A percentile compares a stretch with the other conserved stretches of the same genome.
Evolutionary conservation across 1,140 invertebrate genomes (phyloP).

Genomic region (Bombus polaris): DNA sequence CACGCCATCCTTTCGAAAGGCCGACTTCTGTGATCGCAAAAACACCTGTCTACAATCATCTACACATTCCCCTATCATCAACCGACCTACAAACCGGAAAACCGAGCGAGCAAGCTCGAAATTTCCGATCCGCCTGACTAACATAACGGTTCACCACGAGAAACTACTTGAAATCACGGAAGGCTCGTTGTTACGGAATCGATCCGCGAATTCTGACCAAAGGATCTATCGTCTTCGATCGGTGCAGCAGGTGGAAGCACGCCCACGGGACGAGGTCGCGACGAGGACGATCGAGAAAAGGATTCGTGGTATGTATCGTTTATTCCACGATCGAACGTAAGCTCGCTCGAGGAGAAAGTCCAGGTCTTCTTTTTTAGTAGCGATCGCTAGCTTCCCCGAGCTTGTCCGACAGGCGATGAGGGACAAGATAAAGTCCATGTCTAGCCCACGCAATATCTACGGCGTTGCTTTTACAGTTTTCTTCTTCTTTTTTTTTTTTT

Average conservation of each 20-base stretch:
- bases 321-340: background rate
- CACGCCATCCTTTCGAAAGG: background rate
- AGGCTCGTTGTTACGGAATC: background rate
- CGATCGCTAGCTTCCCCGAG: constrained; percentile 1
- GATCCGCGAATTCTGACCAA: background rate
- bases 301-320: constrained; percentile 25
- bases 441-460: constrained; percentile 58
- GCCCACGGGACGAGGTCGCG: constrained; percentile 62
- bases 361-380: constrained; percentile 25
- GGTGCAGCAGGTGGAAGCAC: constrained; percentile 40
- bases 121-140: background rate
- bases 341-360: constrained; percentile 35
- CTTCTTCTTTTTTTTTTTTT: background rate
- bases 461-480: background rate
- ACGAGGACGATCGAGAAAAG: constrained; percentile 59
- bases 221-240: background rate
- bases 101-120: background rate
- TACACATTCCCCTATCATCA: constrained; percentile 17
- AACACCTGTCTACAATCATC: background rate
- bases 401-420: constrained; percentile 29
- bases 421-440: constrained; percentile 46
- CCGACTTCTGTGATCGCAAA: background rate
- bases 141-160: background rate
- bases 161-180: background rate
- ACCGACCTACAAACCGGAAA: constrained; percentile 6